Evolutionary conservation across 2,797 vertebrate species (phyloP).

Genomic region (Poecilia wingei): DNA sequence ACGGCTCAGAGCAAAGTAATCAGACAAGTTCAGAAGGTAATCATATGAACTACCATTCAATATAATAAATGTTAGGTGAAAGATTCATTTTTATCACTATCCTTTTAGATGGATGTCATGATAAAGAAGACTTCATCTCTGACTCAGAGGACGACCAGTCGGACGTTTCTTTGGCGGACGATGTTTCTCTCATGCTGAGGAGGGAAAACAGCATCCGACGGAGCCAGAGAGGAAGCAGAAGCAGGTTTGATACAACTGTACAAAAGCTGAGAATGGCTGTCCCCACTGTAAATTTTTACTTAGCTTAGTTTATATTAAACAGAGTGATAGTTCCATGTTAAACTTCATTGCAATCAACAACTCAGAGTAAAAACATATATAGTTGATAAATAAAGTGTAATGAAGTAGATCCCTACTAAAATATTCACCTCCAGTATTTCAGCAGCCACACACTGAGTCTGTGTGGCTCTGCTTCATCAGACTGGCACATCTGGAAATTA

Average conservation of each 20-base stretch:
- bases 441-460: not conserved
- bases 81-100: not conserved
- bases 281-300: not conserved
- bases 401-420: not conserved
- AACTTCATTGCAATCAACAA: not conserved
- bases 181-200: conserved; percentile 82
- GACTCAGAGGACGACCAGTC: conserved; percentile 68
- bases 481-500: not conserved
- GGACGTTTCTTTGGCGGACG: conserved; percentile 83
- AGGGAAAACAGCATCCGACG: conserved; percentile 86
- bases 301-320: no score
- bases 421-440: not conserved
- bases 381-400: not conserved
- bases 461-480: not conserved
- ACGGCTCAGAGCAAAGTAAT: conserved; percentile 78
- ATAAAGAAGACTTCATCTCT: conserved; percentile 61
- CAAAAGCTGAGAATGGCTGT: not conserved
- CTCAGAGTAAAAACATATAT: not conserved
- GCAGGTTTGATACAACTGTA: conserved; percentile 63
- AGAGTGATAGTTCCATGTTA: not conserved
- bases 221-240: conserved; percentile 63
- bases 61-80: not conserved
- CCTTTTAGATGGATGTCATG: conserved; percentile 28
- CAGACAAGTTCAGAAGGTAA: conserved; percentile 61
- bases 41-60: not conserved